Evolutionary conservation across 2,888 invertebrate genomes (phyloP), one percentile per base, ranked within the genome.

Genomic region (Loripinus fragilis): DNA sequence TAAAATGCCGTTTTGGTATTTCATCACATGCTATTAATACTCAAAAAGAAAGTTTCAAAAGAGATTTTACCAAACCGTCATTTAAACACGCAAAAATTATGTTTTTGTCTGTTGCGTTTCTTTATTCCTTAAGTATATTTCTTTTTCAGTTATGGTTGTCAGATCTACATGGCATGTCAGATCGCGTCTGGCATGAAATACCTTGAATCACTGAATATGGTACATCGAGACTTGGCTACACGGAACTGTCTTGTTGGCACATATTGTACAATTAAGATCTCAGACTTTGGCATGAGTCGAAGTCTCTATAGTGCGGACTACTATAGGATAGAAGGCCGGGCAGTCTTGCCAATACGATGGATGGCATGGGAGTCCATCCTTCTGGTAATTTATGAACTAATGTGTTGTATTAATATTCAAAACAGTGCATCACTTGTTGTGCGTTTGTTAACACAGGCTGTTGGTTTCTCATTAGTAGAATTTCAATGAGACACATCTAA

Each of bases 181-280:
- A 96, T 98, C 83, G 97, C 98, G 1, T 96, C 97, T 12, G 98
- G 98, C 20, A 97, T 98, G 97, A 96, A 96, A 90, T 98, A 98
- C 93, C 94, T 98, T 89, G 96, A 98, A 94, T 96, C 97, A 68
- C 95, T 97, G 86, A 97, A 97, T 94, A 97, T 98, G 93, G 97
- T 98, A 67, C 98, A 98, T 93, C 95, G 98, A 67, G 97, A 98
- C 94, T 94, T 98, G 89, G 97, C 97, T 70, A 96, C 97, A 48
- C 94, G 98, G 93, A 98, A 98, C 94, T 97, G 97, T 91, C 94
- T 98, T 78, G 96, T 98, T 75, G 97, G 97, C 83, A 96, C 96
- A 91, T 96, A 96, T 83, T 97, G 96, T 93, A 96, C 96, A 70
- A 93, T 93, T 69, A 93, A 93, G 87, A 93, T 93, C 76, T 93